phyloP scores from a whole-genome alignment of 2,888 invertebrate species.

The Athripsodes cinereus region DNA sequence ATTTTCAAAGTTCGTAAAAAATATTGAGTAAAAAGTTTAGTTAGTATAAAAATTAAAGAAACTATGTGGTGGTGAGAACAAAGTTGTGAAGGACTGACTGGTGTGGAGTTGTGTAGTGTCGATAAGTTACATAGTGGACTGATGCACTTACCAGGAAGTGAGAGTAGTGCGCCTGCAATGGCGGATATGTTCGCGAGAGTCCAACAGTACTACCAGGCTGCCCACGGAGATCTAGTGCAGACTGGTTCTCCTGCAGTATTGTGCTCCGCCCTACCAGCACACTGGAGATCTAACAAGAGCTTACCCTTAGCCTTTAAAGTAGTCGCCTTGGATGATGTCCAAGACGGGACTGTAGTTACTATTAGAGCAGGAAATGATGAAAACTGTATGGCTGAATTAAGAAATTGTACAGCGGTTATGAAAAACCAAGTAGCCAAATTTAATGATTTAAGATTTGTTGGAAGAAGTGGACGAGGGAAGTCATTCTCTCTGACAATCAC shows the following conservation, averaged over 20 bases:
- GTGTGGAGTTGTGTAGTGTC: too few relatives aligned
- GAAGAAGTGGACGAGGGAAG: constrained; percentile 94
- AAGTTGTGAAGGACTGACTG: too few relatives aligned
- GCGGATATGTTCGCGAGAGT: constrained; percentile 70
- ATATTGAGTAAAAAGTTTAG: not conserved
- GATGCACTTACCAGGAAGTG: constrained; percentile 60
- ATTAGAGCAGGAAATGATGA: constrained; percentile 97
- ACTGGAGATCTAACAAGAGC: constrained; percentile 98
- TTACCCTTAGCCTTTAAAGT: constrained; percentile 95
- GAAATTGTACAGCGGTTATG: constrained; percentile 92
- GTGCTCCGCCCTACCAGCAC: constrained; percentile 88
- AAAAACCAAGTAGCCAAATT: constrained; percentile 98
- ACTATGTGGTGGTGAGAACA: not conserved
- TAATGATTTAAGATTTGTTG: constrained; percentile 96
- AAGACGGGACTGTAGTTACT: constrained; percentile 90
- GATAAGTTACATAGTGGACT: constrained; percentile 29
- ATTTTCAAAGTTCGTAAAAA: too few relatives aligned
- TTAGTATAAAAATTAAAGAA: not conserved
- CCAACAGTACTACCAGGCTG: constrained; percentile 76
- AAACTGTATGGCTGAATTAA: constrained; percentile 90
- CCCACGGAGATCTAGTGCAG: constrained; percentile 87
- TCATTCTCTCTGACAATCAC: constrained; percentile 93
- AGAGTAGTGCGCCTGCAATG: constrained; percentile 54
- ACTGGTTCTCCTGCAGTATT: constrained; percentile 95
- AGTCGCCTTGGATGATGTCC: constrained; percentile 86